Percentiles rank a stretch among this genome's conserved stretches.
phyloP scores from a whole-genome alignment of 2,113 vertebrate species.

The Anoplopoma fimbria region DNA sequence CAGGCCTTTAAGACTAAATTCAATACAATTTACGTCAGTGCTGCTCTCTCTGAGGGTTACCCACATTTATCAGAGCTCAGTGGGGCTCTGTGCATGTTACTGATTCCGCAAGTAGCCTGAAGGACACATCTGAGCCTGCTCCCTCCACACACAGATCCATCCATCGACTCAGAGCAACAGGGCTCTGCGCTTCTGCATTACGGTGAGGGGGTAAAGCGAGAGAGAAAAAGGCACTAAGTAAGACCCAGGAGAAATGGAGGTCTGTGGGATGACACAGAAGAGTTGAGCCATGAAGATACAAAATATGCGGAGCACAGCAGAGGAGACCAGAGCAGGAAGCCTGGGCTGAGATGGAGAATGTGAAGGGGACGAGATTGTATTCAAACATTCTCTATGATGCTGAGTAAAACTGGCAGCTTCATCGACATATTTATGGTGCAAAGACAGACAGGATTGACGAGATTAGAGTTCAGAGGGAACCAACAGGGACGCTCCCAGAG shows the following conservation, averaged over 20 bases:
- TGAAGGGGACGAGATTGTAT: slow-evolving; percentile 33
- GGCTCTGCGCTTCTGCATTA: slow-evolving; percentile 13
- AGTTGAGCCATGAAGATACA: slow-evolving; percentile 34
- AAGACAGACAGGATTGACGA: slow-evolving; percentile 28
- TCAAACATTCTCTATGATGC: slow-evolving; percentile 53
- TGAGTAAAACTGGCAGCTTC: slow-evolving; percentile 55
- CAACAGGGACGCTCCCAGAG: background rate
- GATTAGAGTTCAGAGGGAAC: slow-evolving; percentile 43
- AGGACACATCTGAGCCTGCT: slow-evolving; percentile 47
- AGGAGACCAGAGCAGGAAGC: slow-evolving; percentile 36
- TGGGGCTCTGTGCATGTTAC: slow-evolving; percentile 28
- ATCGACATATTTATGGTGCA: slow-evolving; percentile 50
- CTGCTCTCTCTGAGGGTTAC: slow-evolving; percentile 14
- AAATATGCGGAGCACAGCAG: slow-evolving; percentile 21
- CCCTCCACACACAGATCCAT: slow-evolving; percentile 36
- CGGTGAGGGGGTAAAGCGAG: slow-evolving; percentile 9
- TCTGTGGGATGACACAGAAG: slow-evolving; percentile 38
- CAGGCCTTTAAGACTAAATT: slow-evolving; percentile 36
- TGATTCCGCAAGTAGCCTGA: slow-evolving; percentile 45
- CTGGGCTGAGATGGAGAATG: background rate
- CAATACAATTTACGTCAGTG: slow-evolving; percentile 46
- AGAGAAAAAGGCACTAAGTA: slow-evolving; percentile 9
- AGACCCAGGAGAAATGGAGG: slow-evolving; percentile 24
- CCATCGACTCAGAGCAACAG: slow-evolving; percentile 35
- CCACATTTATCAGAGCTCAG: slow-evolving; percentile 41